Percentiles rank a stretch among this genome's conserved stretches.
phyloP scores from a whole-genome alignment of 2,113 vertebrate genomes.

The Tupaia tana region DNA sequence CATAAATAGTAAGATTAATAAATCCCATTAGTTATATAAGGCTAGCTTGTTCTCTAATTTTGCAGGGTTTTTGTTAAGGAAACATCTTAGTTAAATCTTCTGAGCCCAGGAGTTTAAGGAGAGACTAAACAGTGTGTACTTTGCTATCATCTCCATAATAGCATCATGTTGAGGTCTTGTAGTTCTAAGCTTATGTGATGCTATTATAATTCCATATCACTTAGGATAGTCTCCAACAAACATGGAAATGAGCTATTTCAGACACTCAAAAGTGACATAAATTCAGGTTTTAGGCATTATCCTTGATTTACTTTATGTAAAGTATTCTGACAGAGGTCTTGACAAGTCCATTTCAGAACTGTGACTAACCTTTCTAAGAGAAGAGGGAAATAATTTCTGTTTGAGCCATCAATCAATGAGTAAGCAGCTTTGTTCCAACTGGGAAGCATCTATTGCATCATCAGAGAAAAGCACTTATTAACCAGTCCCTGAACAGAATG shows the following conservation, averaged over 20 bases:
- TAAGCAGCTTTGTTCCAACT: slow-evolving; percentile 52
- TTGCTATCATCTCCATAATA: not conserved
- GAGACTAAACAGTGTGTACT: not conserved
- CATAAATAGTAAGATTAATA: not conserved
- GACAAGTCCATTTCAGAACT: slow-evolving; percentile 25
- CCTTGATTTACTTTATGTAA: slow-evolving; percentile 50
- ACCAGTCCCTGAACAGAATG: slow-evolving; percentile 4
- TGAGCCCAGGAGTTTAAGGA: not conserved
- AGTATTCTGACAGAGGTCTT: not conserved
- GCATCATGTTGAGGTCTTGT: not conserved
- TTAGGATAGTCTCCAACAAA: not conserved
- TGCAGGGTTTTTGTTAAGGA: not conserved
- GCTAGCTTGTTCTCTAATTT: not conserved
- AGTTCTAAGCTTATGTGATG: not conserved
- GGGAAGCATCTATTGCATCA: not conserved
- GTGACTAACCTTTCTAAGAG: not conserved
- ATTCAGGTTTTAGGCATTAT: slow-evolving; percentile 25
- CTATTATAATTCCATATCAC: not conserved
- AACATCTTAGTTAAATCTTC: not conserved
- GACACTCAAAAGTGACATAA: not conserved
- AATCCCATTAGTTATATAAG: not conserved
- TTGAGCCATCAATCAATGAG: slow-evolving; percentile 38
- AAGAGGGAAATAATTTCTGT: slow-evolving; percentile 35
- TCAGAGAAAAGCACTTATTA: slow-evolving; percentile 51
- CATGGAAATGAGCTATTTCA: slow-evolving; percentile 23